Base-by-base conservation (phyloP, 1,140 invertebrate genomes). In the Lethrus apterus region DNA sequence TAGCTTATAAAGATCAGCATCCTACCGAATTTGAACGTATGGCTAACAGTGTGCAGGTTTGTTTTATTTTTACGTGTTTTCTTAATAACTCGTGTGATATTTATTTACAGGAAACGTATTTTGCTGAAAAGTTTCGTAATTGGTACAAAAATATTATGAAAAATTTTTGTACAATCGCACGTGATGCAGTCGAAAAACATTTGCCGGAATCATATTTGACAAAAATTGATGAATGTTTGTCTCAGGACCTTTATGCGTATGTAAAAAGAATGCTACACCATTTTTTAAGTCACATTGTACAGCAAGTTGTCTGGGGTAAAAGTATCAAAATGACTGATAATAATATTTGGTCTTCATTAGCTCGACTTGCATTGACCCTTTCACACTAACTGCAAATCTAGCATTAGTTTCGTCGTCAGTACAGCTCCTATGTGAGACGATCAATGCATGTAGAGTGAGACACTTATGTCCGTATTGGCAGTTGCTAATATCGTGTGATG, bases 1-100 rank as follows among this genome's bases (percentile, higher is more conserved):
- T 83, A 47, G 83, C 81, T 0, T 78, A 78, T 52, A 81, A 72
- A 62, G 74, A 83, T 47, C 72, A 83, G 50, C 58, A 78, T 14
- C 71, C 71, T 1, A 62, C 76, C 5, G 64, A 72, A 35, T 84
- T 81, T 56, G 50, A 68, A 29, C 55, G 68, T 44, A 62, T 77
- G 0, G 65, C 56, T 3, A 59, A 58, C 10, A 14, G 29, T 7
- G 24, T 75, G 1, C 56, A 63, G 17, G 72, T 62, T 48, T 29
- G 34, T 53, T 1, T 44, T 24, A 32, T n/a, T 14, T 35, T 47
- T 33, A 11, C 5, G n/a, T 31, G 9, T 10, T 30, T 40, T 2
- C 3, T 15, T 33, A 24, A 11, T 42, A 18, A 20, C 13, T 40
- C 33, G 9, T 33, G 42, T 15, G 29, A 30, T 40, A 18, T 43